Evolutionary conservation across 2,797 vertebrate species (phyloP).

Genomic region (Sebastes matsubarae): DNA sequence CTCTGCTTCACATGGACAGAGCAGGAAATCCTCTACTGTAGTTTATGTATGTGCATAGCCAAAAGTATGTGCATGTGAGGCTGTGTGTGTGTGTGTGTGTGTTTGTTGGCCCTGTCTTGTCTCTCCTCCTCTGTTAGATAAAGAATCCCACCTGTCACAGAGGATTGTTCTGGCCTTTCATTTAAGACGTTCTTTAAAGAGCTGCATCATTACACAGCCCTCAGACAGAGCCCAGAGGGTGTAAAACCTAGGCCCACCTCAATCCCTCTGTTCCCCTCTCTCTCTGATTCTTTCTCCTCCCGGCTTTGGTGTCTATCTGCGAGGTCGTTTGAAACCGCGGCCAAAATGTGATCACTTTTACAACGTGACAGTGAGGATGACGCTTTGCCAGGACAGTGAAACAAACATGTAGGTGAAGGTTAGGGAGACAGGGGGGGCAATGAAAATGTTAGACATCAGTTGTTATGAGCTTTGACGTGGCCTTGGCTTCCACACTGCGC

Average conservation of each 20-base stretch:
- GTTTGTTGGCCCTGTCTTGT: slow-evolving; percentile 53
- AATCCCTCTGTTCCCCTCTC: slow-evolving; percentile 46
- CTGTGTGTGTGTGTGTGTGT: slow-evolving; percentile 30
- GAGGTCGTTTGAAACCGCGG: slow-evolving; percentile 51
- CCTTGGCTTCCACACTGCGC: slow-evolving; percentile 78
- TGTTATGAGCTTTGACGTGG: slow-evolving; percentile 82
- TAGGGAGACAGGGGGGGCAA: slow-evolving; percentile 68
- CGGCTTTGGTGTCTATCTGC: slow-evolving; percentile 59
- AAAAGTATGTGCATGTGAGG: slow-evolving; percentile 29
- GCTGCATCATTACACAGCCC: slow-evolving; percentile 69
- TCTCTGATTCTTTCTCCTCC: slow-evolving; percentile 48
- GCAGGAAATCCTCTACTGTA: slow-evolving; percentile 73
- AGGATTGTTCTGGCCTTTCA: slow-evolving; percentile 77
- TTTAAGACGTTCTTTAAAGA: slow-evolving; percentile 74
- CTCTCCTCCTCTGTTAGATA: slow-evolving; percentile 67
- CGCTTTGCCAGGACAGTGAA: slow-evolving; percentile 62
- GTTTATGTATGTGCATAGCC: slow-evolving; percentile 42
- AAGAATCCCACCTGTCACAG: slow-evolving; percentile 78
- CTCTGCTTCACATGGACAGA: slow-evolving; percentile 71
- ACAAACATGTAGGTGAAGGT: slow-evolving; percentile 77
- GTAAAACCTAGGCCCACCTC: slow-evolving; percentile 66
- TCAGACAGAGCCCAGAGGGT: slow-evolving; percentile 67
- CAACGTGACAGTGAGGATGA: slow-evolving; percentile 51
- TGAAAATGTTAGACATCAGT: slow-evolving; percentile 80
- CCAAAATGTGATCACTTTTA: slow-evolving; percentile 69